A percentile compares a stretch with the other conserved stretches of the same genome.
These are phyloP conservation scores for Dexiosoma caninum DNA, from an alignment of 2,888 invertebrate genomes.

Conservation along the genomic window DNA sequence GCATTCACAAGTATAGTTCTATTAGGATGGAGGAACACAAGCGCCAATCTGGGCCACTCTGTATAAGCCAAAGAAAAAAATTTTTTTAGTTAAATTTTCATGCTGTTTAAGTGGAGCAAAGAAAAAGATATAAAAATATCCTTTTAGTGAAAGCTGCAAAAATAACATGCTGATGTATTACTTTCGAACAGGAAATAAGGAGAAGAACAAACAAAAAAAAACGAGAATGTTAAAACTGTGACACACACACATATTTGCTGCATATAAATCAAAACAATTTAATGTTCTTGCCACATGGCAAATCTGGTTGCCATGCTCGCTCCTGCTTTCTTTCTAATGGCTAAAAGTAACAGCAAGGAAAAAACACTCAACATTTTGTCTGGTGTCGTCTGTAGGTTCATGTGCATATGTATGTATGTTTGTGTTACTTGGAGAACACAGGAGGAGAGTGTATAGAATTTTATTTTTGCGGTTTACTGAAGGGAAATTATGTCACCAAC, in stretches of 20 bases:
- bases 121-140: neutral
- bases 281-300: slow-evolving; percentile 52
- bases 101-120: neutral
- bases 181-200: slow-evolving; percentile 2
- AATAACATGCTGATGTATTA: slow-evolving; percentile 26
- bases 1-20: too few species aligned
- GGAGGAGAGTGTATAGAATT: neutral
- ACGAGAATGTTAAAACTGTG: slow-evolving; percentile 17
- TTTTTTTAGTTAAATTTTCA: neutral
- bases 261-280: slow-evolving; percentile 57
- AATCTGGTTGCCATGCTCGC: slow-evolving; percentile 40
- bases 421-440: neutral
- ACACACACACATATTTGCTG: slow-evolving; percentile 25
- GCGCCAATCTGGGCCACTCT: too few species aligned
- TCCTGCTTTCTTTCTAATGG: slow-evolving; percentile 24
- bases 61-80: neutral
- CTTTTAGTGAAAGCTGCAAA: neutral
- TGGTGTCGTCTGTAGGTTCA: neutral
- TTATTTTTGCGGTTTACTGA: slow-evolving; percentile 50
- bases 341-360: slow-evolving; percentile 7
- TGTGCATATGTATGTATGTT: neutral
- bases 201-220: neutral
- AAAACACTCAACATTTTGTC: neutral
- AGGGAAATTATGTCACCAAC: slow-evolving; percentile 53
- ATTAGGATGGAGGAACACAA: too few species aligned